A percentile compares a stretch with the other conserved stretches of the same genome.
phyloP scores from a whole-genome alignment of 1,140 invertebrate species.

The Drosophila sp. region DNA sequence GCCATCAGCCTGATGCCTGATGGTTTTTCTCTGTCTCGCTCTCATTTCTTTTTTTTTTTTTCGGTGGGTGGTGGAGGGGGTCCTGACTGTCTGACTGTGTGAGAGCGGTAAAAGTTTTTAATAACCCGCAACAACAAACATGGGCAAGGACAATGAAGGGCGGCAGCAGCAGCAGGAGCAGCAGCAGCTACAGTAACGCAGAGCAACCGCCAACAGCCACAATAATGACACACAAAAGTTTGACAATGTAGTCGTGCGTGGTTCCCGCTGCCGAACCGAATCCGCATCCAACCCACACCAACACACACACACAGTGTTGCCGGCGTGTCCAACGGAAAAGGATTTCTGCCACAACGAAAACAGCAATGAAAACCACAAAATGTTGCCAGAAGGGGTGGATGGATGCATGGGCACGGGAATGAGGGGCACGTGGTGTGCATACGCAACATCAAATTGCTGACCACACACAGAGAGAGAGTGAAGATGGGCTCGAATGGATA shows the following conservation, averaged over 20 bases:
- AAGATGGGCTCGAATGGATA: constrained; percentile 50
- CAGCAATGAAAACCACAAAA: constrained; percentile 78
- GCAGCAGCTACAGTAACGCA: constrained; percentile 20
- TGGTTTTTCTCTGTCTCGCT: background rate
- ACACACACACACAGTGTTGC: constrained; percentile 14
- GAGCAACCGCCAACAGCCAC: constrained; percentile 71
- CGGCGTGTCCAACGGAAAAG: constrained; percentile 58
- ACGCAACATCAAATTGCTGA: constrained; percentile 74
- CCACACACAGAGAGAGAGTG: constrained; percentile 42
- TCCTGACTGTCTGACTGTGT: background rate
- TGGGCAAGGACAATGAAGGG: constrained; percentile 25
- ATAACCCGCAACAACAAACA: constrained; percentile 73
- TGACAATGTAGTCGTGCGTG: constrained; percentile 78
- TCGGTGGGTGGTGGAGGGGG: background rate
- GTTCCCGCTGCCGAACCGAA: constrained; percentile 11
- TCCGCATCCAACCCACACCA: background rate
- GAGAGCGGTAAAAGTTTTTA: constrained; percentile 67
- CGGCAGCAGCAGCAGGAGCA: background rate
- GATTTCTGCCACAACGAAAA: constrained; percentile 77
- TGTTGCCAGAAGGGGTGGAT: constrained; percentile 36
- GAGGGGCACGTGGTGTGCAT: constrained; percentile 38
- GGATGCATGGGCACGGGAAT: background rate
- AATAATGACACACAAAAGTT: constrained; percentile 79
- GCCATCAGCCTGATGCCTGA: background rate
- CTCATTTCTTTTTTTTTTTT: no score